These are phyloP conservation scores for Sphenopsis melanotis DNA, from an alignment of 2,797 vertebrate species.

Conservation along the genomic window DNA sequence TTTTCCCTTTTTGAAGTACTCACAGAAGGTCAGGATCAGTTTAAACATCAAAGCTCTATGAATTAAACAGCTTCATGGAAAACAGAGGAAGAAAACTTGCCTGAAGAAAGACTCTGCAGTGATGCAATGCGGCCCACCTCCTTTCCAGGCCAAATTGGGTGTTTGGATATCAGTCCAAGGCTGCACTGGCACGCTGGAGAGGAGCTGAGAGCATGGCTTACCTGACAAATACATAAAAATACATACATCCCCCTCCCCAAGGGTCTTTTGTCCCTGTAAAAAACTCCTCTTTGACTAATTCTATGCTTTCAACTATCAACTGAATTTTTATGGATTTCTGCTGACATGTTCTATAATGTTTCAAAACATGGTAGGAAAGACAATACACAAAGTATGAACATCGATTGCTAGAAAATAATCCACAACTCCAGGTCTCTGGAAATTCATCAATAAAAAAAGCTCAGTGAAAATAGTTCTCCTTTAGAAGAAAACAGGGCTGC, in stretches of 20 bases:
- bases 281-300: background rate
- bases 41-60: constrained; percentile 87
- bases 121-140: constrained; percentile 63
- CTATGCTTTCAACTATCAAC: background rate
- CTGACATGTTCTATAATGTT: background rate
- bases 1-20: constrained; percentile 83
- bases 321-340: background rate
- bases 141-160: constrained; percentile 72
- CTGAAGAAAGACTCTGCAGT: constrained; percentile 77
- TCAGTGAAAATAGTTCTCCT: background rate
- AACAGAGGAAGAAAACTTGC: constrained; percentile 75
- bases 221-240: background rate
- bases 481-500: background rate
- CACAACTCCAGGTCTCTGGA: background rate
- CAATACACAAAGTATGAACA: background rate
- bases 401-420: background rate
- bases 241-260: background rate
- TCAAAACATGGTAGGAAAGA: background rate
- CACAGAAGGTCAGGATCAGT: constrained; percentile 83
- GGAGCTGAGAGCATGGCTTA: background rate
- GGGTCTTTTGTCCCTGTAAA: background rate
- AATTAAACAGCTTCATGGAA: constrained; percentile 83
- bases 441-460: background rate
- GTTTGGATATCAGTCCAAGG: constrained; percentile 71
- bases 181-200: background rate